Evolutionary conservation across 2,113 vertebrate genomes (phyloP).

Genomic region (Muscicapa adusta): DNA sequence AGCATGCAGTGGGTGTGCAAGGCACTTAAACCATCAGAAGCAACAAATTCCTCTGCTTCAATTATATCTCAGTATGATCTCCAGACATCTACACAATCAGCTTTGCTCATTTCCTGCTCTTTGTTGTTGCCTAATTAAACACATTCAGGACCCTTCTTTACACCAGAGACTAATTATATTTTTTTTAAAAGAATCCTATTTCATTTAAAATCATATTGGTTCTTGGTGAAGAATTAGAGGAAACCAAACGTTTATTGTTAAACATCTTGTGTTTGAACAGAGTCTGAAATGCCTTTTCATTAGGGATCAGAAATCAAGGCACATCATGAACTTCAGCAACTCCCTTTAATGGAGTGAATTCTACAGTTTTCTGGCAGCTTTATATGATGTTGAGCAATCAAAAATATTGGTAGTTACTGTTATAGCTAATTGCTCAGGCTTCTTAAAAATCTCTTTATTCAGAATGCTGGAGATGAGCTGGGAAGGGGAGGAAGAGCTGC

Average conservation of each 20-base stretch:
- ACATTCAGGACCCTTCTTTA: background rate
- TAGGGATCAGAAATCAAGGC: background rate
- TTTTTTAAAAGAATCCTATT: background rate
- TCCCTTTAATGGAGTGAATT: background rate
- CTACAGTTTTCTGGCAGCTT: background rate
- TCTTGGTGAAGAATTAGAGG: background rate
- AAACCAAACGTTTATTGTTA: background rate
- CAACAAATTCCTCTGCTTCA: slow-evolving; percentile 14
- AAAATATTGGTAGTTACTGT: background rate
- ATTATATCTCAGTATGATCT: slow-evolving; percentile 7
- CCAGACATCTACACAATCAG: background rate
- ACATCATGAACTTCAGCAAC: background rate
- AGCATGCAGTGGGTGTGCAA: slow-evolving; percentile 19
- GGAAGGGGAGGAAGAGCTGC: background rate
- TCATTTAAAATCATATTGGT: background rate
- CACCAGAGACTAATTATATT: background rate
- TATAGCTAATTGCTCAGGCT: background rate
- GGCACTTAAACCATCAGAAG: slow-evolving; percentile 40
- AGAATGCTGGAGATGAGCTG: background rate
- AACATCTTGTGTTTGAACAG: background rate
- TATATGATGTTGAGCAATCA: background rate
- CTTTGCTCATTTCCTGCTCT: background rate
- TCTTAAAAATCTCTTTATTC: background rate
- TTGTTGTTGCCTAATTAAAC: background rate
- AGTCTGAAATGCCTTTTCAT: background rate